Percentiles rank a stretch among this genome's conserved stretches.
phyloP scores from a whole-genome alignment of 37 sponge, comb jelly and placozoan species.

The Haliclona indistincta region DNA sequence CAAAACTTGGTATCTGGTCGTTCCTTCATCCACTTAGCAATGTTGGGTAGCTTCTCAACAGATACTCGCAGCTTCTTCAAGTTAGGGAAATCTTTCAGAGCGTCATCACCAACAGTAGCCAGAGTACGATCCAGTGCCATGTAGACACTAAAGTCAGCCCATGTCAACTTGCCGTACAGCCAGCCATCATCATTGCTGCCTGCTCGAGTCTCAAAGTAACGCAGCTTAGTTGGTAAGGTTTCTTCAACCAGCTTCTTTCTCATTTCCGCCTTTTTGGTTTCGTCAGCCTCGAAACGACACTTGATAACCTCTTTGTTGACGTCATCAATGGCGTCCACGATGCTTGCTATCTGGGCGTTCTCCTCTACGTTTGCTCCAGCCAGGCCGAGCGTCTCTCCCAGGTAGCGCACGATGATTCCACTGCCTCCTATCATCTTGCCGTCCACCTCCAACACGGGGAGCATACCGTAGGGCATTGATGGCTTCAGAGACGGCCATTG shows the following conservation, averaged over 20 bases:
- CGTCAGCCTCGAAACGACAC: constrained; percentile 31
- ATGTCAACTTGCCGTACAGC: constrained; percentile 42
- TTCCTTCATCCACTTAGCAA: constrained; percentile 59
- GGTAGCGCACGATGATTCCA: constrained; percentile 40
- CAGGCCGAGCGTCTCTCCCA: constrained; percentile 54
- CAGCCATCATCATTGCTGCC: constrained; percentile 11
- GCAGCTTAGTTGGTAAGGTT: no score
- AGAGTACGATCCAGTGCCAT: not conserved
- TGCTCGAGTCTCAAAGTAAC: no score
- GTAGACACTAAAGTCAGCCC: constrained; percentile 28
- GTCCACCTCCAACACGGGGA: constrained; percentile 67
- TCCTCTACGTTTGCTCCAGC: constrained; percentile 54
- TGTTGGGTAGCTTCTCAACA: constrained; percentile 27
- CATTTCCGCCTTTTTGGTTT: constrained; percentile 27
- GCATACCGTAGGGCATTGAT: constrained; percentile 37
- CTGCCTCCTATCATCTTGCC: constrained; percentile 55
- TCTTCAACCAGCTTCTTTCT: no score
- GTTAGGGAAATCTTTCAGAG: constrained; percentile 32
- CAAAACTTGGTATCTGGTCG: constrained; percentile 19
- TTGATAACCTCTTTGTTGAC: not conserved
- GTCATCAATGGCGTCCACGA: constrained; percentile 41
- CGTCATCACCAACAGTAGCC: not conserved
- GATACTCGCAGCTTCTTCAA: constrained; percentile 25
- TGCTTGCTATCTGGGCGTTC: constrained; percentile 24
- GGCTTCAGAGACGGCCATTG: constrained; percentile 63